Conservation (phyloP, 2,888 invertebrate genomes). For the Pristionchus japonicus region DNA sequence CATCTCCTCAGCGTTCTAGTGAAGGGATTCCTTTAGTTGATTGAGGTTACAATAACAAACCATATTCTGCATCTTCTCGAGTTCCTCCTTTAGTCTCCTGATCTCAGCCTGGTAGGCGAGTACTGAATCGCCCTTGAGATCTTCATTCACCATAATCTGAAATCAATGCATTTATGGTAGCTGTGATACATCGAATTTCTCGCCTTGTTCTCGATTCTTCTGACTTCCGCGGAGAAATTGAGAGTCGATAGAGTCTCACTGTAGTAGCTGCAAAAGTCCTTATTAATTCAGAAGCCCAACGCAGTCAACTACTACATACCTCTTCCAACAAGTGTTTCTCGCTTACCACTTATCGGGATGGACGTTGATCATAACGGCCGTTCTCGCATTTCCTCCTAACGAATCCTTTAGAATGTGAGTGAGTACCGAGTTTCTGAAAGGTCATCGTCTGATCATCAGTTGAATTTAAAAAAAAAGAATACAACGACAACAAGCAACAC, state of each 20-base stretch:
- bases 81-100: constrained; percentile 58
- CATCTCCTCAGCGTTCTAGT: neutral
- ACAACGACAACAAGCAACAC: no score
- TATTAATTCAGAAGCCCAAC: no score
- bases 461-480: no score
- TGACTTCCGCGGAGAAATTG: constrained; percentile 76
- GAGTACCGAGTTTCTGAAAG: constrained; percentile 76
- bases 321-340: neutral
- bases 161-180: neutral
- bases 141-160: constrained; percentile 75
- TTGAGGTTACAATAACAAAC: neutral
- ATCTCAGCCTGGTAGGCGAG: constrained; percentile 75
- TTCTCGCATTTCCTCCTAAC: constrained; percentile 77
- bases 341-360: constrained; percentile 76
- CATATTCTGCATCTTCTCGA: neutral
- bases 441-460: neutral
- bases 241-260: constrained; percentile 77
- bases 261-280: constrained; percentile 74
- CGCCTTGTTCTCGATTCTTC: constrained; percentile 76
- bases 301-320: neutral
- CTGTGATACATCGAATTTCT: neutral
- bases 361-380: constrained; percentile 77
- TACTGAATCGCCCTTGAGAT: constrained; percentile 75
- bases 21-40: neutral
- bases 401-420: constrained; percentile 77